Percentiles rank a stretch among this genome's conserved stretches.
Evolutionary conservation across 2,888 invertebrate species (phyloP).

Genomic region (Sesamia inferens): DNA sequence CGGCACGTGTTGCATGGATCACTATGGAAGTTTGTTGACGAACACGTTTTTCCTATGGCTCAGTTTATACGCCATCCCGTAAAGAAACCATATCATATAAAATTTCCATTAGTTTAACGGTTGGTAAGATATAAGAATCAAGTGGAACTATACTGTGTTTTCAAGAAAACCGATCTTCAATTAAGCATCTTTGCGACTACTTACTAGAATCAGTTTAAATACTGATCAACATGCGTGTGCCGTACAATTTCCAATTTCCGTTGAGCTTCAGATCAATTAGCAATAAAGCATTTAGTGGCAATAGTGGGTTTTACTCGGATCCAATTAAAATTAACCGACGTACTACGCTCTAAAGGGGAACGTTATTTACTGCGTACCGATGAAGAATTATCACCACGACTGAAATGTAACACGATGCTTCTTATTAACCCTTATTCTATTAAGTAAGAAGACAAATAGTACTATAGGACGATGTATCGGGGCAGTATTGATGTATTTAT

Average conservation of each 20-base stretch:
- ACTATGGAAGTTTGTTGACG: background rate
- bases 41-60: background rate
- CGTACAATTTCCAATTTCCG: conserved; percentile 62
- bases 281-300: conserved; percentile 75
- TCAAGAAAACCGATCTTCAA: conserved; percentile 15
- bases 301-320: conserved; percentile 75
- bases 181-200: conserved; percentile 7
- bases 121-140: background rate
- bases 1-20: background rate
- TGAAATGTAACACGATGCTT: conserved; percentile 60
- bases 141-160: background rate
- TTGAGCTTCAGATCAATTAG: conserved; percentile 73
- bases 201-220: conserved; percentile 48
- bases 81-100: background rate
- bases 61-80: background rate
- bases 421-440: conserved; percentile 58
- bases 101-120: too few relatives aligned
- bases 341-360: conserved; percentile 65
- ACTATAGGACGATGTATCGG: conserved; percentile 49
- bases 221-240: conserved; percentile 58
- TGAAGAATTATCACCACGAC: conserved; percentile 62
- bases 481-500: conserved; percentile 53
- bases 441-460: conserved; percentile 57
- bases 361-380: conserved; percentile 69
- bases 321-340: conserved; percentile 76